Evolutionary conservation across 1,140 invertebrate genomes (phyloP).

Genomic region (Grapholita molesta): DNA sequence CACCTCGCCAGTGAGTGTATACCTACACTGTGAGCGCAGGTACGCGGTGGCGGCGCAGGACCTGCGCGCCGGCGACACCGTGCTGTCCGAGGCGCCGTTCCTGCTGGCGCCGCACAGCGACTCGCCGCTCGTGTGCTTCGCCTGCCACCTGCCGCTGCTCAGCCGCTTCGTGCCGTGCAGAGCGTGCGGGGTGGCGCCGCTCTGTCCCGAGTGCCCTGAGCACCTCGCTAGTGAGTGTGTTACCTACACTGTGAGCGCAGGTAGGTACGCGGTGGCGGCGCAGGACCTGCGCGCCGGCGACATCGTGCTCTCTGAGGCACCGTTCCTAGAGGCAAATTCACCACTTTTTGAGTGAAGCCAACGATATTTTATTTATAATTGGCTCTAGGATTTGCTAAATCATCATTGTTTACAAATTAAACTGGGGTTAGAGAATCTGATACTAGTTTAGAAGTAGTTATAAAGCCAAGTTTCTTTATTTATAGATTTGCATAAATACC

Average conservation of each 20-base stretch:
- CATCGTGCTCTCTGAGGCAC: conserved; percentile 79
- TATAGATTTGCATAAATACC: too few relatives aligned
- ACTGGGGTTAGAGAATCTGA: too few relatives aligned
- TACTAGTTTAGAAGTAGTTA: too few relatives aligned
- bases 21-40: conserved; percentile 30
- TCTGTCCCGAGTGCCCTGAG: conserved; percentile 75
- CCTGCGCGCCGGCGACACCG: conserved; percentile 79
- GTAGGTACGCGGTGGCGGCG: conserved; percentile 80
- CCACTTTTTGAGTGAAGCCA: too few relatives aligned
- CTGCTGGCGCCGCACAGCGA: conserved; percentile 79
- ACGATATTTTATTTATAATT: too few relatives aligned
- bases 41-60: conserved; percentile 81
- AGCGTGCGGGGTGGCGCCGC: conserved; percentile 77
- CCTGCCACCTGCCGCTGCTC: conserved; percentile 76
- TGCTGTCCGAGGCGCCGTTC: conserved; percentile 79
- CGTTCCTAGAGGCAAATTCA: conserved; percentile 81
- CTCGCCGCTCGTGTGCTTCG: conserved; percentile 79
- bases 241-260: conserved; percentile 28
- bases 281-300: conserved; percentile 80
- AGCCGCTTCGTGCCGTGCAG: conserved; percentile 73
- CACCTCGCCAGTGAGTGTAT: background rate
- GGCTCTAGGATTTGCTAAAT: too few relatives aligned
- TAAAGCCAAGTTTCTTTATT: too few relatives aligned
- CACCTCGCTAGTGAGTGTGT: conserved; percentile 38
- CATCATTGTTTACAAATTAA: too few relatives aligned